Evolutionary conservation across 1,140 invertebrate genomes (phyloP).

Genomic region (Bombus cullumanus): DNA sequence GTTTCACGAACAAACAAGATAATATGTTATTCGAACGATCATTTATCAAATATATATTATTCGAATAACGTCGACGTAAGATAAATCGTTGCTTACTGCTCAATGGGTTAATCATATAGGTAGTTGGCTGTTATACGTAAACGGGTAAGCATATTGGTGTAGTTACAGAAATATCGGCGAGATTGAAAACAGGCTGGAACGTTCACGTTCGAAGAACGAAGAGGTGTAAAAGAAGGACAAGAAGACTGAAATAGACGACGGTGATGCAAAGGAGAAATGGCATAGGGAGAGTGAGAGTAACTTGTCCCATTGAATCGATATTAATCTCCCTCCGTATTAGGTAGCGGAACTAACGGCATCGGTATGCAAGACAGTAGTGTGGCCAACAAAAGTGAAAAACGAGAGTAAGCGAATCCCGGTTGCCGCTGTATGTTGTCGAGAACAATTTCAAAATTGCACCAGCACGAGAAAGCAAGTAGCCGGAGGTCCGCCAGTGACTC

Average conservation of each 20-base stretch:
- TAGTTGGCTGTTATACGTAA: too few relatives aligned
- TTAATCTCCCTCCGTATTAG: slow-evolving; percentile 47
- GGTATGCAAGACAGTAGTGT: slow-evolving; percentile 42
- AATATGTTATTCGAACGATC: too few relatives aligned
- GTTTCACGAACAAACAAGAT: too few relatives aligned
- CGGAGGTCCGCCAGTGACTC: slow-evolving; percentile 59
- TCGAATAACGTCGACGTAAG: too few relatives aligned
- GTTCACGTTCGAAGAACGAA: accelerated
- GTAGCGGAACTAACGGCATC: slow-evolving; percentile 41
- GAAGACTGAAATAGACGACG: not conserved
- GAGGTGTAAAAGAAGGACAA: not conserved
- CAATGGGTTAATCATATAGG: too few relatives aligned
- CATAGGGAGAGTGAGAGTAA: slow-evolving; percentile 35
- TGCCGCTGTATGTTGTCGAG: not conserved
- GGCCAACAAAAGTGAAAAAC: slow-evolving; percentile 62
- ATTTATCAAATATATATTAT: too few relatives aligned
- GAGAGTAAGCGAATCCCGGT: slow-evolving; percentile 22
- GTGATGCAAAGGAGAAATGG: slow-evolving; percentile 25
- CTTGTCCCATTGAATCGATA: slow-evolving; percentile 34
- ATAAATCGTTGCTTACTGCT: too few relatives aligned
- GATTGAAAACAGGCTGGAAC: not conserved
- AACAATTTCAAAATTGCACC: slow-evolving; percentile 38
- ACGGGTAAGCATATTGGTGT: too few relatives aligned
- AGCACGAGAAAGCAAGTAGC: slow-evolving; percentile 19
- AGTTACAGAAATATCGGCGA: not conserved